Evolutionary conservation across 2,797 vertebrate species (phyloP).

Genomic region (Helostoma temminkii): DNA sequence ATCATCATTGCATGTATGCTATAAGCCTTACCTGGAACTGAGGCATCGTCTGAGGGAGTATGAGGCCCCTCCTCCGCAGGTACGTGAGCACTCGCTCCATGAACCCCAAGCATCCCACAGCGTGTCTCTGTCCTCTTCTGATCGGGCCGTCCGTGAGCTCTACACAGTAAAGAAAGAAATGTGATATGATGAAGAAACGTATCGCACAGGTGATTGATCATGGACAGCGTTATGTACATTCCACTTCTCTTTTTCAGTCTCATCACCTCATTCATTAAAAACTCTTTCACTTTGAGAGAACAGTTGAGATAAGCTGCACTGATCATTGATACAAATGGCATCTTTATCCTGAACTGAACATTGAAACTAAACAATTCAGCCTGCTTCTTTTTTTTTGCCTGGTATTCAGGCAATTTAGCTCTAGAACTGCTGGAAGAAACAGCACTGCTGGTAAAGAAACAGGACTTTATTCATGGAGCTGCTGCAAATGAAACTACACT

Average conservation of each 20-base stretch:
- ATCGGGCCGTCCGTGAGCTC: conserved; percentile 94
- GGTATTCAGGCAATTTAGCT: no score
- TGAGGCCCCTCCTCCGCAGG: conserved; percentile 94
- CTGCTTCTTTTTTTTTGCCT: background rate
- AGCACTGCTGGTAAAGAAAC: background rate
- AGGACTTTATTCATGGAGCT: conserved; percentile 24
- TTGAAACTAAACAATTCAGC: conserved; percentile 1
- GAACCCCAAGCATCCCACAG: conserved; percentile 97
- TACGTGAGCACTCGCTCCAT: conserved; percentile 97
- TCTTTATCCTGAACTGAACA: background rate
- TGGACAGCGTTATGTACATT: background rate
- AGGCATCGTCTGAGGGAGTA: conserved; percentile 96
- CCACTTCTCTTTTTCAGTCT: background rate
- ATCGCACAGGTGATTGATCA: background rate
- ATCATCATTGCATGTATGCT: background rate
- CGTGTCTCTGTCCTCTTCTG: conserved; percentile 92
- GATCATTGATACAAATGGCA: background rate
- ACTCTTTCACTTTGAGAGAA: background rate
- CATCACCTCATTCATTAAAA: background rate
- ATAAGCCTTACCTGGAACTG: conserved; percentile 90
- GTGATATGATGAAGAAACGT: background rate
- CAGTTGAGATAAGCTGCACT: background rate
- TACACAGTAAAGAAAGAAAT: conserved; percentile 61
- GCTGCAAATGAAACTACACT: conserved; percentile 35
- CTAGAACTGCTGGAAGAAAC: background rate